Base-by-base conservation (phyloP, 2,113 vertebrate genomes). In the Butorides virescens region DNA sequence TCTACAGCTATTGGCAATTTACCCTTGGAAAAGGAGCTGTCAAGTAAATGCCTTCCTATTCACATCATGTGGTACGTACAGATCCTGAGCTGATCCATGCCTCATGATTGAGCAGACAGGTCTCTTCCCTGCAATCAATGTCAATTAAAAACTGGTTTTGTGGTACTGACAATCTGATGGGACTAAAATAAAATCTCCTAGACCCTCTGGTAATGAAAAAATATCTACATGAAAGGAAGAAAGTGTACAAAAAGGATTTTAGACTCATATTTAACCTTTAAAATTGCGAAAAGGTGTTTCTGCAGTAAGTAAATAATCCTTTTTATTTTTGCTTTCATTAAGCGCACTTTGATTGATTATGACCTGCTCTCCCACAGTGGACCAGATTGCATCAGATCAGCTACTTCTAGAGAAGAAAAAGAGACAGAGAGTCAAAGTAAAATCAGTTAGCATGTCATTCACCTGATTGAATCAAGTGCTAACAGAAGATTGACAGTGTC, bases 71-170 rank as follows among this genome's bases (percentile, higher is more conserved):
- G 19, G 47, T 94, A 61, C 3, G 1, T 85, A 77, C 44, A 82
- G 82, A 95, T 49, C 67, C 89, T 90, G 65, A 95, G 26, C 88
- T 96, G 78, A 95, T 95, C 93, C 94, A 36, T 73, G 74, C 76
- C n/a, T 92, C 81, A 18, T 88, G 92, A 95, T 84, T 80, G 95
- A 96, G 65, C 47, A 96, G 68, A 73, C 68, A 96, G 44, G 61
- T 34, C 68, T 59, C 85, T 97, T 96, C 61, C 18, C 47, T 70
- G 52, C 79, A 97, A 97, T 97, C 95, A 97, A 1, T 87, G 87
- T 79, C 50, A 42, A 91, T 97, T 97, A 97, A 91, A 97, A 96
- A 65, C n/a, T 91, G 83, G 7, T 73, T 96, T 96, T 97, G 81
- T 92, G 53, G 32, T 86, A 26, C 42, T 95, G 80, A 82, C 86